Percentiles rank a stretch among this genome's conserved stretches.
Evolutionary conservation across 2,797 vertebrate species (phyloP).

Genomic region (Tympanoctomys barrerae): DNA sequence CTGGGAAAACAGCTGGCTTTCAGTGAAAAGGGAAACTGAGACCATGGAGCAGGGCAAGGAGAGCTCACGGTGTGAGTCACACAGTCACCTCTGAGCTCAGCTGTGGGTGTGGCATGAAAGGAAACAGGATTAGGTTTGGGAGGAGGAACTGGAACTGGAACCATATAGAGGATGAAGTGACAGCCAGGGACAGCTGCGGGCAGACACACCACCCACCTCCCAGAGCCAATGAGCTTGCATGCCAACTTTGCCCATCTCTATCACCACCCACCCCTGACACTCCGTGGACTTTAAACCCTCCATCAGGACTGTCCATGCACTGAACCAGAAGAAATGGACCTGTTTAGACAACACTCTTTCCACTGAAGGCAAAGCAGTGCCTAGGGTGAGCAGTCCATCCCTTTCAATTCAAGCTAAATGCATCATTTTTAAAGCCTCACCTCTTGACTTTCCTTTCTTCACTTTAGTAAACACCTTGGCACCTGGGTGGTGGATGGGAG

Average conservation of each 20-base stretch:
- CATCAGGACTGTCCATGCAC: neutral
- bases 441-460: neutral
- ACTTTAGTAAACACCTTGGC: neutral
- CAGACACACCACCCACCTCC: neutral
- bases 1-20: neutral
- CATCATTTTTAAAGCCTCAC: neutral
- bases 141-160: slow-evolving; percentile 20
- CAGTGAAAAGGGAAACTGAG: neutral
- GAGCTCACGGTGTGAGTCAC: neutral
- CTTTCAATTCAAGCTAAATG: neutral
- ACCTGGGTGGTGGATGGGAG: fast-evolving
- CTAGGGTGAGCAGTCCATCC: neutral
- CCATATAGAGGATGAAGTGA: neutral
- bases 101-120: neutral
- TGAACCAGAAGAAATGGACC: neutral
- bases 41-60: neutral
- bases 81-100: neutral
- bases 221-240: neutral
- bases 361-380: neutral
- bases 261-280: neutral
- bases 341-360: neutral
- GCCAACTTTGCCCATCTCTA: neutral
- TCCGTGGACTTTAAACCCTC: neutral
- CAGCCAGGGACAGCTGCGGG: neutral
- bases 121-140: neutral